A percentile compares a stretch with the other conserved stretches of the same genome.
Evolutionary conservation across 2,113 vertebrate species (phyloP).

Genomic region (Lichenostomus cassidix): DNA sequence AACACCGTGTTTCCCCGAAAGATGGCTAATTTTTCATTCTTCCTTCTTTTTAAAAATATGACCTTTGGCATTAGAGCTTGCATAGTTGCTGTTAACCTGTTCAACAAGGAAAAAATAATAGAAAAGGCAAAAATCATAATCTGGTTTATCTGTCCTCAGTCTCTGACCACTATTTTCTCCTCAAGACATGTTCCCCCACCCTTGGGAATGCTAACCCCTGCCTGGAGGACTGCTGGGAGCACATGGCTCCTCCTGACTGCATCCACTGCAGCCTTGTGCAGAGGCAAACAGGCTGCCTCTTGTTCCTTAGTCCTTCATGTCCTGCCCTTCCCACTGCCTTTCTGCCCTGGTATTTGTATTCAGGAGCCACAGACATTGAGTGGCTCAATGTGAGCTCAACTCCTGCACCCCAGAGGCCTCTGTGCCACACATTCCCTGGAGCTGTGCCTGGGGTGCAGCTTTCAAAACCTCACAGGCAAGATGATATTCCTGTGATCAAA

Average conservation of each 20-base stretch:
- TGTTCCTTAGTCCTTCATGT: neutral
- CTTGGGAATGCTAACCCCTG: neutral
- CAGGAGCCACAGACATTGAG: neutral
- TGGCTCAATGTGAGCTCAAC: too few relatives aligned
- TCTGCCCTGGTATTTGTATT: neutral
- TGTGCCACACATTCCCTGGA: neutral
- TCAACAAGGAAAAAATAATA: neutral
- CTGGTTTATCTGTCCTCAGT: neutral
- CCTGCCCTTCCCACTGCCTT: neutral
- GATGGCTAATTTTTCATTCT: neutral
- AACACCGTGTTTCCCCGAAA: neutral
- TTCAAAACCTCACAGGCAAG: neutral
- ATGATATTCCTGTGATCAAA: neutral
- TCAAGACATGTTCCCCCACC: neutral
- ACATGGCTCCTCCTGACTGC: neutral
- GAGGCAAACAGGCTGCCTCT: neutral
- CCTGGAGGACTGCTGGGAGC: neutral
- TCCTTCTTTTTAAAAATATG: neutral
- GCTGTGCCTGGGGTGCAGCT: neutral
- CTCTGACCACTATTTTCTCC: neutral
- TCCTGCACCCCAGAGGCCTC: rapidly evolving
- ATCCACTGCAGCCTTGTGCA: neutral
- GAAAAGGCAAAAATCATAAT: neutral
- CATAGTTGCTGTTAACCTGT: neutral
- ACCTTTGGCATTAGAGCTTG: neutral